Percentiles rank a stretch among this genome's conserved stretches.
phyloP scores from a whole-genome alignment of 64 coral and sea anemone genomes.

The Porites australiensis region DNA sequence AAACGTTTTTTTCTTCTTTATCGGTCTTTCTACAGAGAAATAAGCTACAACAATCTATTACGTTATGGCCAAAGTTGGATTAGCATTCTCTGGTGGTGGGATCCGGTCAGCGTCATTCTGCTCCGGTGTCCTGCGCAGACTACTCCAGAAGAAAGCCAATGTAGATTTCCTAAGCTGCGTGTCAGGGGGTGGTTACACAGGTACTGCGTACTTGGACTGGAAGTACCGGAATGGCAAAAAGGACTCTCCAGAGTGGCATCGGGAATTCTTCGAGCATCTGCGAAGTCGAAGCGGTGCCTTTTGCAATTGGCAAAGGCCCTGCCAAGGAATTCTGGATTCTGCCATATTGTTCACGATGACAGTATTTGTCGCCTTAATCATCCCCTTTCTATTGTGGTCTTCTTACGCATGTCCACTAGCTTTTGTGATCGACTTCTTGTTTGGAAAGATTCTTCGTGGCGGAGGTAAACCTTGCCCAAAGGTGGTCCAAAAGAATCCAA shows the following conservation, averaged over 20 bases:
- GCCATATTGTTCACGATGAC: constrained; percentile 23
- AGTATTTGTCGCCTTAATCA: constrained; percentile 35
- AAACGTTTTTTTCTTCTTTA: background rate
- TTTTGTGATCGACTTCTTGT: constrained; percentile 60
- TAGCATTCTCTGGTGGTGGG: constrained; percentile 79
- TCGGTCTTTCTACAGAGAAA: background rate
- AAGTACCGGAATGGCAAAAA: constrained; percentile 69
- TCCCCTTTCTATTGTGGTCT: constrained; percentile 52
- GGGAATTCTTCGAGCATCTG: constrained; percentile 68
- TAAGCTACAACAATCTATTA: background rate
- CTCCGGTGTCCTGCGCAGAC: constrained; percentile 70
- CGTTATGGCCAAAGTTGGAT: constrained; percentile 33
- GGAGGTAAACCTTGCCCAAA: constrained; percentile 19
- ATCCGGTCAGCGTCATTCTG: constrained; percentile 75
- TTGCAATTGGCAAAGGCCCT: constrained; percentile 55
- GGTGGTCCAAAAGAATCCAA: background rate
- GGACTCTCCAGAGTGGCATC: constrained; percentile 65
- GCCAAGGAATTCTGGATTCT: constrained; percentile 45
- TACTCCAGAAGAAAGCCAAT: constrained; percentile 56
- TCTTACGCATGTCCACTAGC: constrained; percentile 55
- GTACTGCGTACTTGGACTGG: constrained; percentile 73
- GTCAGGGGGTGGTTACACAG: constrained; percentile 68
- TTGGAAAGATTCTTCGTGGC: constrained; percentile 53
- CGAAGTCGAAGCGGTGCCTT: constrained; percentile 55
- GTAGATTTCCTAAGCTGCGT: constrained; percentile 78